Evolutionary conservation across 2,113 vertebrate genomes (phyloP).

Genomic region (Tetraodon nigroviridis): DNA sequence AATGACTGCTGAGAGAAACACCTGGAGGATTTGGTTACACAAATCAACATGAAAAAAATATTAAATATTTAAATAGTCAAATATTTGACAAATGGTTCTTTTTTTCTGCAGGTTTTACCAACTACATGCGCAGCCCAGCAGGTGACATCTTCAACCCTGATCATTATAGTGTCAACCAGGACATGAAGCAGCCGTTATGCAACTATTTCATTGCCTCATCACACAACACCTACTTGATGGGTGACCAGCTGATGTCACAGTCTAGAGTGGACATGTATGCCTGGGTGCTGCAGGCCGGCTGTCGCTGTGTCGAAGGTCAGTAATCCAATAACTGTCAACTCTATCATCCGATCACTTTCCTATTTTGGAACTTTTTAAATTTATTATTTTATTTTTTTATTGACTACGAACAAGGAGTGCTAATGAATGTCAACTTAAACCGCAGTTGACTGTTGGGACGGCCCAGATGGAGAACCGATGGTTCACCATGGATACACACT

Average conservation of each 20-base stretch:
- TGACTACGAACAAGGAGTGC: not conserved
- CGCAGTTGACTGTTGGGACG: slow-evolving; percentile 97
- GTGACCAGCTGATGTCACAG: slow-evolving; percentile 98
- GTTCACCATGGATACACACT: slow-evolving; percentile 96
- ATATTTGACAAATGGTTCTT: not conserved
- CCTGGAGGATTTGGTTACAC: too few species aligned
- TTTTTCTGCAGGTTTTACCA: slow-evolving; percentile 84
- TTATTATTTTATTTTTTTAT: not conserved
- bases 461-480: slow-evolving; percentile 91
- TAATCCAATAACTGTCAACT: not conserved
- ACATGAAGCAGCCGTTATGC: slow-evolving; percentile 88
- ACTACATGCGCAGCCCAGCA: slow-evolving; percentile 87
- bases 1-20: too few species aligned
- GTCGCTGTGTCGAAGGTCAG: slow-evolving; percentile 94
- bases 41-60: too few species aligned
- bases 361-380: too few species aligned
- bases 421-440: not conserved
- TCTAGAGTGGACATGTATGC: slow-evolving; percentile 97
- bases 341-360: too few species aligned
- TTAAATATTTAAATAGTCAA: too few species aligned
- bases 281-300: slow-evolving; percentile 94
- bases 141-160: slow-evolving; percentile 94
- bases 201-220: slow-evolving; percentile 97
- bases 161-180: slow-evolving; percentile 86
- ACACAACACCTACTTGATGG: slow-evolving; percentile 98